These are phyloP conservation scores for Gibbula magus DNA, from an alignment of 2,888 invertebrate species.

Conservation along the genomic window DNA sequence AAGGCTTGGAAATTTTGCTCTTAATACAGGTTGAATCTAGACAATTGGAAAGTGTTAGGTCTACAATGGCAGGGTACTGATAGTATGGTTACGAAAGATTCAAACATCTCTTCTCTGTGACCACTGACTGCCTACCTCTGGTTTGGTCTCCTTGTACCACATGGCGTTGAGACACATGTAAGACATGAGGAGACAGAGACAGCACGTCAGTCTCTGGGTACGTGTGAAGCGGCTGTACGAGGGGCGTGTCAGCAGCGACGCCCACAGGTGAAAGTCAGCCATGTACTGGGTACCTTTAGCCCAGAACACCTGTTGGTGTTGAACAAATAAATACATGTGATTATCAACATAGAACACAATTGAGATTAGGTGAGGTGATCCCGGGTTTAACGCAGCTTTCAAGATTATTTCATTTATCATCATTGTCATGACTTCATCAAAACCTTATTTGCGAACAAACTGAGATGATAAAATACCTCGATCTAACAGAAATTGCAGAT, in stretches of 20 bases:
- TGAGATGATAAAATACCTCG: too few species aligned
- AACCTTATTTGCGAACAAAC: too few species aligned
- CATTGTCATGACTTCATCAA: too few species aligned
- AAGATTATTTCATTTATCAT: too few species aligned
- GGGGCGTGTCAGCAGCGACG: conserved; percentile 69
- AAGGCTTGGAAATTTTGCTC: too few species aligned
- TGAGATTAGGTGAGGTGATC: not conserved
- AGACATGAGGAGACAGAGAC: conserved; percentile 64
- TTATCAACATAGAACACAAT: not conserved
- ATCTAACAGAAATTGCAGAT: too few species aligned
- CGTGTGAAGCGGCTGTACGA: conserved; percentile 72
- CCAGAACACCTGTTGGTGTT: conserved; percentile 63
- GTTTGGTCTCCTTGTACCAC: conserved; percentile 59
- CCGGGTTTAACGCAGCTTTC: too few species aligned
- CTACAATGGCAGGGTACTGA: too few species aligned
- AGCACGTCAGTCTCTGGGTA: conserved; percentile 70
- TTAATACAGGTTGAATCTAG: too few species aligned
- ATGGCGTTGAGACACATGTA: conserved; percentile 72
- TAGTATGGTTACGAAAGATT: too few species aligned
- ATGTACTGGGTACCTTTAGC: conserved; percentile 72
- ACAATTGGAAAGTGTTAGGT: too few species aligned
- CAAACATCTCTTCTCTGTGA: too few species aligned
- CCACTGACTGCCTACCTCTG: conserved; percentile 45
- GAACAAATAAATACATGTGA: not conserved
- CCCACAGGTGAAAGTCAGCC: conserved; percentile 73